Base-by-base conservation (phyloP, 2,797 vertebrate species). In the Hypotaenidia philippensis region DNA sequence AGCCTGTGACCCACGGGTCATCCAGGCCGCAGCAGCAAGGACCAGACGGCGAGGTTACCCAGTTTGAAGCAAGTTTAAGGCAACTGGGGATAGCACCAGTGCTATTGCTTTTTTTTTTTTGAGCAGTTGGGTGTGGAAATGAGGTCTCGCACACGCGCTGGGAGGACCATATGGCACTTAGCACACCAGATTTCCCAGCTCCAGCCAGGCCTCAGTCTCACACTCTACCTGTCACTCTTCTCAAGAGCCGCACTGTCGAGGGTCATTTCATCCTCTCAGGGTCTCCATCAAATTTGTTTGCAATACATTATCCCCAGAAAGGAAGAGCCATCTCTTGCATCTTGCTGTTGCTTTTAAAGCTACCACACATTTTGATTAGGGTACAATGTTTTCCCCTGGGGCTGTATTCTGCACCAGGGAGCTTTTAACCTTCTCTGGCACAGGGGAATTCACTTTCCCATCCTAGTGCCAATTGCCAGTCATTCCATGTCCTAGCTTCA, bases 141-240 rank as follows among this genome's bases (percentile, higher is more conserved):
- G 89, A 96, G 95, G 95, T 93, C 95, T 96, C 91, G 0, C 95
- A 86, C 91, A 72, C 11, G 3, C 1, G 34, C 89, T 63, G 41
- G 76, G 82, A 89, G 47, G 84, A 95, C 94, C 94, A 92, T 89
- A 96, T 96, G 95, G 94, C 7, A 1, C 87, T 94, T 95, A 93
- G 89, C 93, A 81, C 92, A 86, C 92, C 94, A 97, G 94, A 96
- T 97, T 96, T 95, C 83, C 87, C 92, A 92, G 91, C 90, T 97
- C 82, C 92, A 95, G 96, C 91, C 96, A 94, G 96, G 94, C 95
- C 92, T 94, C 94, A 96, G 93, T 97, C 96, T 97, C 91, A 88
- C 93, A 94, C 92, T 95, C 89, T 95, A 91, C 91, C 94, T 92
- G 91, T 96, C 95, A 96, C 79, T 96, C 90, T 92, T 95, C 76